These are phyloP conservation scores for Pheosia tremula DNA, from an alignment of 2,888 invertebrate species.

Conservation along the genomic window DNA sequence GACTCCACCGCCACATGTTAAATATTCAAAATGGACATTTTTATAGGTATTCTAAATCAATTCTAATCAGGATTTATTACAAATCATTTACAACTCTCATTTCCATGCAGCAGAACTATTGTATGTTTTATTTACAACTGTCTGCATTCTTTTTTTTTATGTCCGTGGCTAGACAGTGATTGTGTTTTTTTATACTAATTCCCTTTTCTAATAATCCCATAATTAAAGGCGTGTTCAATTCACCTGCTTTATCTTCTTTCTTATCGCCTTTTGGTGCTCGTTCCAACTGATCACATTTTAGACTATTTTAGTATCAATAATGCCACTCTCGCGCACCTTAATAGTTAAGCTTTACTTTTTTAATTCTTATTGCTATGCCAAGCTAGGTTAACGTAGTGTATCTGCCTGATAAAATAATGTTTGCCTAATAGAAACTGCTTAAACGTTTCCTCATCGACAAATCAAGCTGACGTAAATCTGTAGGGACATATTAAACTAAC, in stretches of 20 bases:
- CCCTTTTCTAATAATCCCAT: too few relatives aligned
- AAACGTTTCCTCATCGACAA: too few relatives aligned
- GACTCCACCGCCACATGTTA: neutral
- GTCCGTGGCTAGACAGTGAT: neutral
- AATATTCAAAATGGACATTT: slow-evolving; percentile 1
- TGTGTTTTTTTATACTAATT: neutral
- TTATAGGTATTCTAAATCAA: neutral
- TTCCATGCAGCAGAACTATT: neutral
- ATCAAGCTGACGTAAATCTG: too few relatives aligned
- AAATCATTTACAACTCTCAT: neutral
- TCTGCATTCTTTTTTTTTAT: neutral
- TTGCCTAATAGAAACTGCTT: too few relatives aligned
- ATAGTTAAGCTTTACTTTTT: too few relatives aligned
- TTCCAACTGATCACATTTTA: neutral
- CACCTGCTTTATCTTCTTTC: neutral
- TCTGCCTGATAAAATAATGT: too few relatives aligned
- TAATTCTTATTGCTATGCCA: too few relatives aligned
- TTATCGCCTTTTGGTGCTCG: neutral
- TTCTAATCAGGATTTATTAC: neutral
- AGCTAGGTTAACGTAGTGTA: too few relatives aligned
- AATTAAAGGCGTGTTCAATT: neutral
- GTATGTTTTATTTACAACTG: neutral
- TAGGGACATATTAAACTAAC: too few relatives aligned
- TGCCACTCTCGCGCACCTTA: too few relatives aligned
- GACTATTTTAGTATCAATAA: too few relatives aligned